Base-by-base conservation (phyloP, 2,113 vertebrate species). In the Panthera uncia region DNA sequence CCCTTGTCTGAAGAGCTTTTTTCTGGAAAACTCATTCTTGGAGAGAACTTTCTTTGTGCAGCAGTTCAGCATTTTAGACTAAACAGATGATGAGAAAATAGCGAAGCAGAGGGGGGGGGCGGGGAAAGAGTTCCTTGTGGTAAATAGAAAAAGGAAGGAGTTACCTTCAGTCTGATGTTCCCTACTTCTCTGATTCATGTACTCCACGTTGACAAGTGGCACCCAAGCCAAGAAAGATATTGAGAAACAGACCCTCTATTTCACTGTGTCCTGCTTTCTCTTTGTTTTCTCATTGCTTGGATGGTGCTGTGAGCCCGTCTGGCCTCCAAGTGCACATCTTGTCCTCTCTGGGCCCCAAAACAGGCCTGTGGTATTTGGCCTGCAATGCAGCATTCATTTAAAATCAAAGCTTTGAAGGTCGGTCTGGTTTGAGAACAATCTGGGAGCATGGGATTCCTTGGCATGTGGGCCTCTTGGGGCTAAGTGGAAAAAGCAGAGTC, bases 41-140 rank as follows among this genome's bases (percentile, higher is more conserved):
- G 96, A 98, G 97, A 98, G 98, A 97, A 97, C 97, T 98, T 96
- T 98, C 98, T 98, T 98, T 98, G 98, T 97, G 96, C 95, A 92
- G 65, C 94, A 91, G 97, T 97, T 91, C 96, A 98, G 95, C 94
- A 95, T 66, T 95, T 98, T 98, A 99, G 98, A 99, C 98, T 99
- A 99, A 99, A 99, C 98, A 98, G 96, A 82, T 8, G 55, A 89
- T 97, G 98, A 94, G 95, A 98, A 98, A 92, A 95, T 89, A 98
- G 92, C 55, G 2, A 84, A 94, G 86, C 90, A 71, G 89, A 96
- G 89, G 25, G 4, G 23, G 3, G 14, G 33, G n/a, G 4, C 16
- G 2, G 14, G 27, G 93, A 80, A 97, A 85, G 89, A 85, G 94
- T 97, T 94, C 78, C 97, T 96, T 96, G 66, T 50, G 78, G 97